Conservation (phyloP, 2,888 invertebrate genomes). For the Oscheius sp. region DNA sequence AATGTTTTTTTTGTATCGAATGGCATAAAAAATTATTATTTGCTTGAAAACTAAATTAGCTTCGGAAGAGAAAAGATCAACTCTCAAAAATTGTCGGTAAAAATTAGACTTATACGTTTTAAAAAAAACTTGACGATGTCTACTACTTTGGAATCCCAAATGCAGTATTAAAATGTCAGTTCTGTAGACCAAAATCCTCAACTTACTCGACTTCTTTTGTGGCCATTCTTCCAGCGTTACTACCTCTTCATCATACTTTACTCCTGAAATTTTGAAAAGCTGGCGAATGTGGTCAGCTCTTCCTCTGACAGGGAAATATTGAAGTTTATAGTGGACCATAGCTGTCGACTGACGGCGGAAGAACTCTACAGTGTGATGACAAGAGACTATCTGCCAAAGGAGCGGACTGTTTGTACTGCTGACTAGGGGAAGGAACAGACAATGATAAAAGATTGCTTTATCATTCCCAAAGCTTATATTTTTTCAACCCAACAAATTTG, state of each 20-base stretch:
- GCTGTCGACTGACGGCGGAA: neutral
- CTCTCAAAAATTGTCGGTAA: neutral
- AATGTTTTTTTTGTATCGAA: too few species aligned
- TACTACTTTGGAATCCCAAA: neutral
- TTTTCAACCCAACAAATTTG: too few species aligned
- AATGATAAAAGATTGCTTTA: too few species aligned
- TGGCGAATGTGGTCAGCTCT: constrained; percentile 62
- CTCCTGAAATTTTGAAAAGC: constrained; percentile 53
- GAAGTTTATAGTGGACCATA: constrained; percentile 51
- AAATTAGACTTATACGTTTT: neutral
- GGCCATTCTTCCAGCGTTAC: constrained; percentile 57
- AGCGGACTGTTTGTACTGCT: neutral
- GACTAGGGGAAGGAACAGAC: too few species aligned
- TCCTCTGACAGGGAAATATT: constrained; percentile 57
- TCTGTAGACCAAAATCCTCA: too few species aligned
- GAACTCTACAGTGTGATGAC: neutral
- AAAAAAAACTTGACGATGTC: neutral
- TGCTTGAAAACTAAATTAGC: neutral
- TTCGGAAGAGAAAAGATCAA: too few species aligned
- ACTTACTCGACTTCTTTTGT: constrained; percentile 49
- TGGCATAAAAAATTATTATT: too few species aligned
- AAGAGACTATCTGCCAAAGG: neutral
- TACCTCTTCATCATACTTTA: constrained; percentile 52
- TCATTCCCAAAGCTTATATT: too few species aligned
- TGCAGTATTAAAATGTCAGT: too few species aligned